Conservation (phyloP, 2,113 vertebrate species). For the Nasalis larvatus region DNA sequence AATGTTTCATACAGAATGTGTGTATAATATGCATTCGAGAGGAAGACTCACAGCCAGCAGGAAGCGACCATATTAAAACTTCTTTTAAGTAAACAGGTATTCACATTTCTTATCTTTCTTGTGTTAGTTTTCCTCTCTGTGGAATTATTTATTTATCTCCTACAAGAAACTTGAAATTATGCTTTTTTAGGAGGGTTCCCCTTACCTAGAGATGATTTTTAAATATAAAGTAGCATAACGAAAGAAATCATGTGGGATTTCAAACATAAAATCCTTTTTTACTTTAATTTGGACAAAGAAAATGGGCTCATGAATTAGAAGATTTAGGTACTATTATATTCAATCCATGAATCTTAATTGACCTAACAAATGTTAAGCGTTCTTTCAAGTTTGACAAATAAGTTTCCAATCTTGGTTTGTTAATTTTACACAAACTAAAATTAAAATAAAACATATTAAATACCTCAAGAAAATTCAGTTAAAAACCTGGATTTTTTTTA, state of each 20-base stretch:
- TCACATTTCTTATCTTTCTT: not conserved
- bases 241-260: not conserved
- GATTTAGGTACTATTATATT: not conserved
- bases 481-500: not conserved
- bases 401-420: not conserved
- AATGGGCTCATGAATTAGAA: not conserved
- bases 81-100: not conserved
- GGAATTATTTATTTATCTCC: not conserved
- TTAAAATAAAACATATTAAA: not conserved
- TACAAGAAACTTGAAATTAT: slow-evolving; percentile 6
- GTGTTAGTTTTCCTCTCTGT: not conserved
- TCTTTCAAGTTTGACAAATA: not conserved
- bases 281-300: slow-evolving; percentile 25
- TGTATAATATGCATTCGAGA: not conserved
- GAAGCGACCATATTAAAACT: not conserved
- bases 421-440: slow-evolving; percentile 19
- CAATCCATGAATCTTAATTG: not conserved
- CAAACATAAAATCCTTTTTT: not conserved
- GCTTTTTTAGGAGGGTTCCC: not conserved
- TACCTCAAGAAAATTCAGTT: not conserved
- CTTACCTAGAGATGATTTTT: not conserved
- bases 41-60: not conserved
- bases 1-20: not conserved
- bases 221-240: not conserved
- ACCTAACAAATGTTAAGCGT: not conserved